Evolutionary conservation across 1,140 invertebrate species (phyloP).

Genomic region (Heliconius melpomene): DNA sequence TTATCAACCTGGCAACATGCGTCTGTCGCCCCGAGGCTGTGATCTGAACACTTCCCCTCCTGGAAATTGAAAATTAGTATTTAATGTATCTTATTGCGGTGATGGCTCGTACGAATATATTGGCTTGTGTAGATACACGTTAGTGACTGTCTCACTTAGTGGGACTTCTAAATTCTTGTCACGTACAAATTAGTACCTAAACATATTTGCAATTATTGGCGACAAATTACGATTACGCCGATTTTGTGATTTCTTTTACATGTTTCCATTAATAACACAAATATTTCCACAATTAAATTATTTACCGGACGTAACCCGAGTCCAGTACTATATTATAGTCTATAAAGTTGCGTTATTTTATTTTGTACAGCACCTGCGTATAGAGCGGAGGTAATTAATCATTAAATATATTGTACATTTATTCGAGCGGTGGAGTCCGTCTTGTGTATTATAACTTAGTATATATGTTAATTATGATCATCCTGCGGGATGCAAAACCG

Average conservation of each 20-base stretch:
- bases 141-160: neutral
- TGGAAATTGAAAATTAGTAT: constrained; percentile 2
- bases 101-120: neutral
- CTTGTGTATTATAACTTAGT: constrained; percentile 22
- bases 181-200: constrained; percentile 25
- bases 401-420: constrained; percentile 31
- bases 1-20: neutral
- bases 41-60: neutral
- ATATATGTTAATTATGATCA: constrained; percentile 18
- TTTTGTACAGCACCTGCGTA: neutral
- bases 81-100: constrained; percentile 12
- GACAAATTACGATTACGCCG: too few species aligned
- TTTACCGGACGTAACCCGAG: neutral
- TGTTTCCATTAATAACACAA: neutral
- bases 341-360: neutral
- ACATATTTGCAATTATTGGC: neutral
- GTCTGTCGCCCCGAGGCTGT: constrained; percentile 22
- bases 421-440: constrained; percentile 7
- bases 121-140: neutral
- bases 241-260: neutral
- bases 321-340: neutral
- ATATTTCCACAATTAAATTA: neutral
- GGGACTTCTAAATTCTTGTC: neutral
- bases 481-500: constrained; percentile 38
- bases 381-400: neutral